Evolutionary conservation across 1,140 invertebrate species (phyloP).

Genomic region (Zelostemma sp.): DNA sequence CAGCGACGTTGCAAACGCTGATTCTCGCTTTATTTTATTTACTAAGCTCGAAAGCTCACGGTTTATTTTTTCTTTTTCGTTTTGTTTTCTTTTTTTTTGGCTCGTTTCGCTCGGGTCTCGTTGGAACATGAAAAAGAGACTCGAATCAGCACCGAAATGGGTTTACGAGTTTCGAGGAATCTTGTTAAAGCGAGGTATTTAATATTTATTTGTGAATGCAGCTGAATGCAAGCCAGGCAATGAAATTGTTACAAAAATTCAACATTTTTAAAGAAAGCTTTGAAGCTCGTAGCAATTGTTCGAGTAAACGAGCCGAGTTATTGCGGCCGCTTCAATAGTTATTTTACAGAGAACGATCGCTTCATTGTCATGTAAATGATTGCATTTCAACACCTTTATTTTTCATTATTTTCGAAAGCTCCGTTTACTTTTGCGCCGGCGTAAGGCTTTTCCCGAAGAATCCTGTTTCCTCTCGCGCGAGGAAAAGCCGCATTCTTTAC

Average conservation of each 20-base stretch:
- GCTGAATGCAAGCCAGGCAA: constrained; percentile 51
- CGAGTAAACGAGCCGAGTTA: constrained; percentile 23
- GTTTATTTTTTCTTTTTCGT: constrained; percentile 14
- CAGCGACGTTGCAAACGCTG: constrained; percentile 53
- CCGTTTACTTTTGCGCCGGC: neutral
- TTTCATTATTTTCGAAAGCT: constrained; percentile 52
- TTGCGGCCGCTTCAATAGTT: constrained; percentile 22
- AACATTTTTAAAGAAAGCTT: constrained; percentile 46
- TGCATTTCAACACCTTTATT: constrained; percentile 61
- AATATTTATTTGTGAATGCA: constrained; percentile 58
- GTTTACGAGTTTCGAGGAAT: constrained; percentile 65
- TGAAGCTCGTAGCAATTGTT: constrained; percentile 47
- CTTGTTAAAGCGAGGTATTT: constrained; percentile 60
- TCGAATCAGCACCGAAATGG: constrained; percentile 14
- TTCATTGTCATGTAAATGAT: constrained; percentile 64
- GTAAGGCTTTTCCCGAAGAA: neutral
- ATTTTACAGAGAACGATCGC: constrained; percentile 57
- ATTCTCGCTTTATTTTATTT: constrained; percentile 63
- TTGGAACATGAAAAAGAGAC: constrained; percentile 27
- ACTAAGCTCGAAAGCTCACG: constrained; percentile 62
- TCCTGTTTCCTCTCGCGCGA: too few relatives aligned
- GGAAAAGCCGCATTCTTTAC: too few relatives aligned
- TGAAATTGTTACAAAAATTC: constrained; percentile 11
- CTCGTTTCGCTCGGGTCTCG: constrained; percentile 16
- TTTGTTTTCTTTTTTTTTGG: constrained; percentile 17